Conservation (phyloP, 2,888 invertebrate species). For the Nasonia oneida region DNA sequence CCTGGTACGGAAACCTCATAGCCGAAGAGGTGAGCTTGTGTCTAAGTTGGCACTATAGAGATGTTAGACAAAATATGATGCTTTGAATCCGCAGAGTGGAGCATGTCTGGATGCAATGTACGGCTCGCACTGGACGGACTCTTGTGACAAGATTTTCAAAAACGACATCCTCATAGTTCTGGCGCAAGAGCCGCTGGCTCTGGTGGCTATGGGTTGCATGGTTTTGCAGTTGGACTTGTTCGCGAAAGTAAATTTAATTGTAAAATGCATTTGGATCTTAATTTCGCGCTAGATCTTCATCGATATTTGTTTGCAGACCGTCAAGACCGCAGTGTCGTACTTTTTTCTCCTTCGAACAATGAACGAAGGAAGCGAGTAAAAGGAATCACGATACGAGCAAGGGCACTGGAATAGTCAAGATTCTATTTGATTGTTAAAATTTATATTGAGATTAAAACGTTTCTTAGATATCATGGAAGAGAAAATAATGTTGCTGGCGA, state of each 20-base stretch:
- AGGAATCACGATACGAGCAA: too few relatives aligned
- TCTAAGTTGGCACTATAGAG: too few relatives aligned
- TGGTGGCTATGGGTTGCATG: slow-evolving; percentile 60
- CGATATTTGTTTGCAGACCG: slow-evolving; percentile 13
- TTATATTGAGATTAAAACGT: not conserved
- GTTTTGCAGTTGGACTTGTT: slow-evolving; percentile 27
- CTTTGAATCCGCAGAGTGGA: slow-evolving; percentile 63
- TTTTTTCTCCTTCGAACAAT: slow-evolving; percentile 43
- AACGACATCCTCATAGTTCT: slow-evolving; percentile 64
- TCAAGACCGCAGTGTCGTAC: slow-evolving; percentile 40
- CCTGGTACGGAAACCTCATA: too few relatives aligned
- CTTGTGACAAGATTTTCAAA: slow-evolving; percentile 58
- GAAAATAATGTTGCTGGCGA: too few relatives aligned
- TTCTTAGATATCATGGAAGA: too few relatives aligned
- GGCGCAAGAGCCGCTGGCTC: slow-evolving; percentile 65
- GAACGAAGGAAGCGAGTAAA: slow-evolving; percentile 18
- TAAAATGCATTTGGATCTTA: not conserved
- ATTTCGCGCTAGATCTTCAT: too few relatives aligned
- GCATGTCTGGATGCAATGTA: slow-evolving; percentile 65
- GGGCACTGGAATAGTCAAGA: not conserved
- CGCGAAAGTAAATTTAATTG: slow-evolving; percentile 16
- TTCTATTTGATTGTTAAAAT: not conserved
- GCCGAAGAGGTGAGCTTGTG: too few relatives aligned
- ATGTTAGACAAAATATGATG: not conserved
- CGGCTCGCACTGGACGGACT: slow-evolving; percentile 64